Evolutionary conservation across 2,797 vertebrate genomes (phyloP).

Genomic region (Gorsachius magnificus): DNA sequence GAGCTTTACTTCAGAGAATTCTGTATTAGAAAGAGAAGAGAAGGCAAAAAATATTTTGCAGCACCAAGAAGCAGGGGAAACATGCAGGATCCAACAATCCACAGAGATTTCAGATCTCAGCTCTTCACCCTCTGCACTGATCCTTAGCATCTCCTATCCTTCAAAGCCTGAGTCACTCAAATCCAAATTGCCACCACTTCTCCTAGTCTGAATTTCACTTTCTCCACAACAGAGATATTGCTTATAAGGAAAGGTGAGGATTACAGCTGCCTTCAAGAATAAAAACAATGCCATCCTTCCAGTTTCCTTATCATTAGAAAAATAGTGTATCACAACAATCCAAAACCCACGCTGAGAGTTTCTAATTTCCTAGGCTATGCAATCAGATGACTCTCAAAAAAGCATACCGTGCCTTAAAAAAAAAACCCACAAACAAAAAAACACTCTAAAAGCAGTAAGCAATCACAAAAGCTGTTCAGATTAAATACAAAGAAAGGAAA

Average conservation of each 20-base stretch:
- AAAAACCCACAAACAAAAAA: neutral
- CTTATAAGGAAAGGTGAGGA: neutral
- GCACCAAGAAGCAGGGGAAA: neutral
- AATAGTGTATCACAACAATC: neutral
- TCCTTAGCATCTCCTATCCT: neutral
- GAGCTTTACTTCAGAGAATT: neutral
- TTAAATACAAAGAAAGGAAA: neutral
- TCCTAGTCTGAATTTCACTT: neutral
- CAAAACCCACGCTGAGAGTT: neutral
- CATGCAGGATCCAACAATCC: neutral
- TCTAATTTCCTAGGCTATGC: neutral
- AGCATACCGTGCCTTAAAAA: neutral
- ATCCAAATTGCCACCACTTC: neutral
- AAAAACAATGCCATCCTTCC: neutral
- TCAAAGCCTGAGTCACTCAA: neutral
- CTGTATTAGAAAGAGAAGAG: neutral
- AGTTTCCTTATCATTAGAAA: neutral
- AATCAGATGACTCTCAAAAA: neutral
- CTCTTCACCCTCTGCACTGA: neutral
- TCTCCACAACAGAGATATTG: neutral
- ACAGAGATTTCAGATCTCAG: neutral
- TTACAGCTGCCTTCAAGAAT: neutral
- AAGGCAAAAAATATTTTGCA: neutral
- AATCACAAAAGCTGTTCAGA: neutral
- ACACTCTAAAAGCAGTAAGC: neutral